phyloP scores from a whole-genome alignment of 1,140 invertebrate species.

The Penaeus vannamei region DNA sequence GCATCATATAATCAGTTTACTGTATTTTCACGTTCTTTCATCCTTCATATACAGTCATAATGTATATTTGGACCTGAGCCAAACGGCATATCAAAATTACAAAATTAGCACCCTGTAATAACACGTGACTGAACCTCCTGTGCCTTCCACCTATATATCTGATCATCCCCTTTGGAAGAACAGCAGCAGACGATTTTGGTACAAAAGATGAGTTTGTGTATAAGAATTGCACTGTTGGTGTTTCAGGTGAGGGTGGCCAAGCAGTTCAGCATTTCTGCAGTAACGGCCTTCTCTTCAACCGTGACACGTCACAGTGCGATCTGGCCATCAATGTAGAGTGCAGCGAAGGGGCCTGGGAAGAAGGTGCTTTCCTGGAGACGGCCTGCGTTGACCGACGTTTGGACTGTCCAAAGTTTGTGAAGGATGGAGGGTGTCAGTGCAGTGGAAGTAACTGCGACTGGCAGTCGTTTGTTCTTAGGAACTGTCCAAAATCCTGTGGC shows the following conservation, averaged over 20 bases:
- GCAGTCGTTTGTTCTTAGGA: slow-evolving; percentile 48
- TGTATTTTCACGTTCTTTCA: too few species aligned
- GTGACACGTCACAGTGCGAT: slow-evolving; percentile 48
- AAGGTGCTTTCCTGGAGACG: slow-evolving; percentile 25
- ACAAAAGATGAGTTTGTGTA: too few species aligned
- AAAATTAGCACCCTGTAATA: too few species aligned
- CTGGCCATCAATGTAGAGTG: slow-evolving; percentile 53
- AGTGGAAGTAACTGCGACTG: slow-evolving; percentile 40
- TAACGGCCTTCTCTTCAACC: slow-evolving; percentile 49
- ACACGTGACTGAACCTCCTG: too few species aligned
- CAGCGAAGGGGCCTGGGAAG: slow-evolving; percentile 41
- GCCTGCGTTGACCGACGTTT: slow-evolving; percentile 40
- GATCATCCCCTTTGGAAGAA: too few species aligned
- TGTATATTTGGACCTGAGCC: too few species aligned
- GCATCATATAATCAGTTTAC: too few species aligned
- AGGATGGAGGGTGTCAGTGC: slow-evolving; percentile 41
- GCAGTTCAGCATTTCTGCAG: slow-evolving; percentile 43
- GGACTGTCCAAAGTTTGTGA: slow-evolving; percentile 42
- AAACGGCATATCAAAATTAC: too few species aligned
- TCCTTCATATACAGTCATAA: too few species aligned
- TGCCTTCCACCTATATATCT: too few species aligned
- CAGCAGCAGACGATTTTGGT: too few species aligned
- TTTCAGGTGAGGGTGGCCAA: slow-evolving; percentile 50
- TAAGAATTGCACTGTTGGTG: too few species aligned
- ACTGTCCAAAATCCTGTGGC: slow-evolving; percentile 51